Conservation (phyloP, 2,888 invertebrate genomes). For the Diarsia mendica region DNA sequence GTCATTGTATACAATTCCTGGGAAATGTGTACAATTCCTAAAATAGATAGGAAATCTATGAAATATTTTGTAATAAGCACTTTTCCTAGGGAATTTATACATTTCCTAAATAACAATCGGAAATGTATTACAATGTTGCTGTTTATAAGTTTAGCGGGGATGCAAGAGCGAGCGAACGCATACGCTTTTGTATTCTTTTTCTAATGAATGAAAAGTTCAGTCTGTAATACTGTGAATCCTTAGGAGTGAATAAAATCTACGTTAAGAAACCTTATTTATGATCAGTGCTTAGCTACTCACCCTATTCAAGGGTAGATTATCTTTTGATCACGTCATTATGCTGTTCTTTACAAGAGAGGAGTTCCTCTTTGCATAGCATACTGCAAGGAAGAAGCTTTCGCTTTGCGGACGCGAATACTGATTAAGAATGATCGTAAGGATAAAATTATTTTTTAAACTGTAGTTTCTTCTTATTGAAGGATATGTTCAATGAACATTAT, state of each 20-base stretch:
- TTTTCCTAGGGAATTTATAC: not conserved
- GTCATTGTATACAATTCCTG: not conserved
- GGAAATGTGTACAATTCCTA: not conserved
- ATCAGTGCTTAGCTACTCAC: not conserved
- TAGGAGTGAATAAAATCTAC: not conserved
- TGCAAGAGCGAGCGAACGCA: not conserved
- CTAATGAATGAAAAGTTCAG: not conserved
- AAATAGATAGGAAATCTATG: not conserved
- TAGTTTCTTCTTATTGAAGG: no score
- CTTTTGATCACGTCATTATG: constrained; percentile 27
- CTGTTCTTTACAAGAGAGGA: not conserved
- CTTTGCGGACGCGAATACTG: no score
- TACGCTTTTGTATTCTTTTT: not conserved
- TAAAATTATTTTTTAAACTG: no score
- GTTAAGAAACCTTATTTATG: constrained; percentile 8
- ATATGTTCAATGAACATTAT: no score
- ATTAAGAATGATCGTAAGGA: no score
- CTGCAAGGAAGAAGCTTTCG: no score
- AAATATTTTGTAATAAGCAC: not conserved
- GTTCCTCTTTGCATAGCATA: no score
- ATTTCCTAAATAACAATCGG: not conserved
- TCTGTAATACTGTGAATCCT: not conserved
- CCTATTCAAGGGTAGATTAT: no score
- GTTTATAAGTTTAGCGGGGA: no score
- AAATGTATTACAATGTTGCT: not conserved